Evolutionary conservation across 2,113 vertebrate species (phyloP).

Genomic region (Macrotis lagotis): DNA sequence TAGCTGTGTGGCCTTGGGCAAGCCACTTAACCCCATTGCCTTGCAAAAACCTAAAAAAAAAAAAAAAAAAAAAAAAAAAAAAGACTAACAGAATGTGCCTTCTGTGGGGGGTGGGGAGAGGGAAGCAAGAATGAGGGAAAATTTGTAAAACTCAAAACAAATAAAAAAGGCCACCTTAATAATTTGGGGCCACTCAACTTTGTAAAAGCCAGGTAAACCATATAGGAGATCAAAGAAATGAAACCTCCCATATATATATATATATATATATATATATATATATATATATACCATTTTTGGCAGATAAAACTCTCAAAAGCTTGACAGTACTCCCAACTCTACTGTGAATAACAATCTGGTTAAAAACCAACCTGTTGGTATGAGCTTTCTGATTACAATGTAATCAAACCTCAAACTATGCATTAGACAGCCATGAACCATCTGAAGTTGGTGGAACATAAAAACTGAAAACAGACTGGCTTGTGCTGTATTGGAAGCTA

Average conservation of each 20-base stretch:
- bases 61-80: no score
- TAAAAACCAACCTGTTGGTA: neutral
- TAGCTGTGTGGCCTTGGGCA: no score
- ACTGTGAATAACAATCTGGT: neutral
- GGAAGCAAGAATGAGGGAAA: no score
- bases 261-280: no score
- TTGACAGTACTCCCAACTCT: neutral
- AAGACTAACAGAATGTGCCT: no score
- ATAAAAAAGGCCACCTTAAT: constrained; percentile 21
- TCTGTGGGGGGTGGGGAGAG: no score
- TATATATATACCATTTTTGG: neutral
- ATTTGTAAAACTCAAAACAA: no score
- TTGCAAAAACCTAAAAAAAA: no score
- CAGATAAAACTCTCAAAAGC: neutral
- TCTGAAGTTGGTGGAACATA: neutral
- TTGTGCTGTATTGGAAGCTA: neutral
- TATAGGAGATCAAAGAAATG: neutral
- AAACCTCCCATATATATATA: neutral
- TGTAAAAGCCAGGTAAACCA: neutral
- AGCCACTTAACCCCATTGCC: no score
- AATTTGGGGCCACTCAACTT: neutral
- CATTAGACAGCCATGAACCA: neutral
- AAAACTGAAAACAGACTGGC: neutral
- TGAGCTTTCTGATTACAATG: neutral
- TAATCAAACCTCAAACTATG: neutral